A percentile compares a stretch with the other conserved stretches of the same genome.
Conservation (phyloP, 2,888 invertebrate genomes). For the Coleophora flavipennella region DNA sequence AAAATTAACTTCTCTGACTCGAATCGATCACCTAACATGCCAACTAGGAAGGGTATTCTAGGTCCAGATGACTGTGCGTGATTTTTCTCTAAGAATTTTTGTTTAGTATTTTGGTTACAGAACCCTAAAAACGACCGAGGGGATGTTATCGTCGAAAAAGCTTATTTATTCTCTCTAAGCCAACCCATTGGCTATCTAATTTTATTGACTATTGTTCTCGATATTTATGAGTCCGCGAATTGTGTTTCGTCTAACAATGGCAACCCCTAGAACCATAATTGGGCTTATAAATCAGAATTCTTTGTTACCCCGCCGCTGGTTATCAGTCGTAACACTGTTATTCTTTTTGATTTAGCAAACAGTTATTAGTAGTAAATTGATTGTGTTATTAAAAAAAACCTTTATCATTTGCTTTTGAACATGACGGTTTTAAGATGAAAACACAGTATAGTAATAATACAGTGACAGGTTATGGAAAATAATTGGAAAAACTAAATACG, state of each 20-base stretch:
- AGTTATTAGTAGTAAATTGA: background rate
- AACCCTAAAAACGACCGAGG: too few relatives aligned
- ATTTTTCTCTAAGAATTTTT: too few relatives aligned
- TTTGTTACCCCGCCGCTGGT: constrained; percentile 25
- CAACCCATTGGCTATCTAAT: constrained; percentile 50
- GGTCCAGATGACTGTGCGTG: too few relatives aligned
- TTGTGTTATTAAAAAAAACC: background rate
- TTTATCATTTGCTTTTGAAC: too few relatives aligned
- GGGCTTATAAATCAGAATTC: constrained; percentile 59
- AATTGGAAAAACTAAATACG: too few relatives aligned
- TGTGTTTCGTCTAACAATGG: constrained; percentile 61
- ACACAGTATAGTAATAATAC: too few relatives aligned
- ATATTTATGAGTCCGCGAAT: constrained; percentile 62
- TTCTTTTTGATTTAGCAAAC: constrained; percentile 10
- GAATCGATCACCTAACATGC: too few relatives aligned
- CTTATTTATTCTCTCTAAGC: constrained; percentile 44
- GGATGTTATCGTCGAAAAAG: constrained; percentile 15
- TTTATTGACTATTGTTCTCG: constrained; percentile 65
- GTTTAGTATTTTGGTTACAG: too few relatives aligned
- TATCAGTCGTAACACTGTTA: constrained; percentile 17
- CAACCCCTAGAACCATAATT: constrained; percentile 48
- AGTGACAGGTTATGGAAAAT: too few relatives aligned
- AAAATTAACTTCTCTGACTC: too few relatives aligned
- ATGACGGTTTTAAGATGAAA: too few relatives aligned
- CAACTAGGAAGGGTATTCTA: too few relatives aligned